Conservation (phyloP, 1,140 invertebrate genomes). For the Kradibia gibbosae region DNA sequence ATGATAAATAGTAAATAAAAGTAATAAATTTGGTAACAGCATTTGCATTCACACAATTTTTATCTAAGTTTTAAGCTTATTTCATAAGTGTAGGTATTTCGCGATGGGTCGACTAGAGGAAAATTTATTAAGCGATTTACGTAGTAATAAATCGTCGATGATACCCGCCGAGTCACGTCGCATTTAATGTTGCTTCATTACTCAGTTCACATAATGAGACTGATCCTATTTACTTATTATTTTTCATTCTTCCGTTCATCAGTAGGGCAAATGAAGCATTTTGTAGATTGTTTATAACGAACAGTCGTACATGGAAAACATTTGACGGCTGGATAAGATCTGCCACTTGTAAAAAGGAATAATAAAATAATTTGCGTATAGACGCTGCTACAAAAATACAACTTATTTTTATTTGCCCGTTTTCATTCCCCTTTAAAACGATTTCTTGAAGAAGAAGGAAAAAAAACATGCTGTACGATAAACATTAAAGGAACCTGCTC, state of each 20-base stretch:
- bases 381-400: constrained; percentile 37
- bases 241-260: constrained; percentile 47
- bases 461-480: no score
- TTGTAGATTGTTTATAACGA: constrained; percentile 41
- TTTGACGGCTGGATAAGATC: constrained; percentile 45
- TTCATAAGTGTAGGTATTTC: constrained; percentile 36
- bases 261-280: constrained; percentile 39
- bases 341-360: constrained; percentile 54
- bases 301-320: neutral
- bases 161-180: constrained; percentile 34
- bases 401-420: constrained; percentile 40
- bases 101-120: constrained; percentile 21
- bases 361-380: constrained; percentile 57
- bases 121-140: constrained; percentile 35
- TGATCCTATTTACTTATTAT: constrained; percentile 53
- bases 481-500: no score
- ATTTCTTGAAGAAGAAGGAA: no score
- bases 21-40: constrained; percentile 17
- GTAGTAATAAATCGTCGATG: constrained; percentile 5
- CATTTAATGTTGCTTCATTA: constrained; percentile 58
- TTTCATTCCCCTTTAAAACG: neutral
- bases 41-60: constrained; percentile 50
- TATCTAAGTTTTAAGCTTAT: constrained; percentile 40
- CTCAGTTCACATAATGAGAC: constrained; percentile 62
- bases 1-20: neutral